Conservation (phyloP, 2,888 invertebrate species). For the Agrochola circellaris region DNA sequence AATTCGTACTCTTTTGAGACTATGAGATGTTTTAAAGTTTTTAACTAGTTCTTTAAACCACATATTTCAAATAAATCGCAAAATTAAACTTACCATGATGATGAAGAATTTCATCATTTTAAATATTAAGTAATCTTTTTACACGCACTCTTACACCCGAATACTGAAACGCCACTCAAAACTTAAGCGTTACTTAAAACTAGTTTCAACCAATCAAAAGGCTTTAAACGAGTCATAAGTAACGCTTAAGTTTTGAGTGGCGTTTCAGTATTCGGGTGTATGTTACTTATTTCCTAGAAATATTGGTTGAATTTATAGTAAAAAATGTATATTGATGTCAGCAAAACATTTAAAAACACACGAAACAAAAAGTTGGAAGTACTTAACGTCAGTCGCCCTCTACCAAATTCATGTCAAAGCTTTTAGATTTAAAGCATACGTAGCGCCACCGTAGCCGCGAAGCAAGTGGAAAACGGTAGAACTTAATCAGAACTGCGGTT, state of each 20-base stretch:
- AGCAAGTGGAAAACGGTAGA: slow-evolving; percentile 12
- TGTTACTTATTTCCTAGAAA: too few species aligned
- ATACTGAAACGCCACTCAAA: too few species aligned
- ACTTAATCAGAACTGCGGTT: slow-evolving; percentile 16
- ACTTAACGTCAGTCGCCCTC: slow-evolving; percentile 31
- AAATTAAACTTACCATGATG: neutral
- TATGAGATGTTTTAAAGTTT: neutral
- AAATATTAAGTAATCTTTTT: too few species aligned
- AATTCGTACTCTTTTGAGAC: neutral
- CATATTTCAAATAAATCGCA: neutral
- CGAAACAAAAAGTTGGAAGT: neutral
- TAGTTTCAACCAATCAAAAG: too few species aligned
- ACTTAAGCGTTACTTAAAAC: too few species aligned
- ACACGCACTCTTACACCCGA: too few species aligned
- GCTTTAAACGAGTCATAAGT: too few species aligned
- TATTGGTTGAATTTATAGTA: neutral
- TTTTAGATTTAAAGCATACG: neutral
- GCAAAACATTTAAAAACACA: neutral
- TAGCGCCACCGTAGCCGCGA: slow-evolving; percentile 20
- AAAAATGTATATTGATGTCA: neutral
- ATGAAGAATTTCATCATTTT: neutral
- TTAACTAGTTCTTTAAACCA: neutral
- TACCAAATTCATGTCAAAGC: slow-evolving; percentile 23
- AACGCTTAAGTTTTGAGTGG: too few species aligned
- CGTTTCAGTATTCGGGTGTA: too few species aligned